Evolutionary conservation across 2,888 invertebrate genomes (phyloP), one percentile per base, ranked within the genome.

Genomic region (Creontiades dilutus): DNA sequence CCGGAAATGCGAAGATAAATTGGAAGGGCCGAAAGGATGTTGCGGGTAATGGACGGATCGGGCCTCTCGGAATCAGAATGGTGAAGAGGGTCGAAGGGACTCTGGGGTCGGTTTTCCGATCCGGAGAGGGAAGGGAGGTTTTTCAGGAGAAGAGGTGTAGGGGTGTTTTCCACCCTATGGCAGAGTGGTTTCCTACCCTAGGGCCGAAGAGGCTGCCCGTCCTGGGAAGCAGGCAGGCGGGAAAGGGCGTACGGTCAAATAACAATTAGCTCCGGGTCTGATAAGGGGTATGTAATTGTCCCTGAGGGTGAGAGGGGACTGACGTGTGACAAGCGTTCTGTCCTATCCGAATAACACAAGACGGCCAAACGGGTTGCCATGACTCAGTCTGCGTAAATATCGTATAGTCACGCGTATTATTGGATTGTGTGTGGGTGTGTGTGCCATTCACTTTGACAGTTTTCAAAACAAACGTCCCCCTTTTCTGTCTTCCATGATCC

Each of bases 221-320:
- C n/a, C 23, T 19, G 5, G 28, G n/a, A n/a, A 37, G 46, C 46
- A 12, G 78, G 28, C 37, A 37, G 47, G 46, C 37, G 46, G n/a
- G n/a, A 14, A 27, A 7, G 76, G 78, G 46, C 28, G 14, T 27
- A 27, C 78, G 78, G 78, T 46, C 78, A 80, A 80, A 80, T 80
- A 80, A 80, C 78, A 80, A 80, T 80, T 80, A 80, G 78, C 78
- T 47, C 76, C 16, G 46, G 78, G n/a, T 16, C 47, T 80, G 78
- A 80, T 80, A 80, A 46, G 78, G 68, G 47, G 46, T 14, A 19
- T 47, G 78, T 80, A 80, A 80, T 80, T 80, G 78, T 80, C n/a
- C 46, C 47, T 80, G 78, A 78, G 78, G 78, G 78, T 19, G 78
- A 47, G n/a, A n/a, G 16, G 19, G 78, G 47, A 19, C 37, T 80